Evolutionary conservation across 2,113 vertebrate genomes (phyloP).

Genomic region (Ptychochromis oligacanthus): DNA sequence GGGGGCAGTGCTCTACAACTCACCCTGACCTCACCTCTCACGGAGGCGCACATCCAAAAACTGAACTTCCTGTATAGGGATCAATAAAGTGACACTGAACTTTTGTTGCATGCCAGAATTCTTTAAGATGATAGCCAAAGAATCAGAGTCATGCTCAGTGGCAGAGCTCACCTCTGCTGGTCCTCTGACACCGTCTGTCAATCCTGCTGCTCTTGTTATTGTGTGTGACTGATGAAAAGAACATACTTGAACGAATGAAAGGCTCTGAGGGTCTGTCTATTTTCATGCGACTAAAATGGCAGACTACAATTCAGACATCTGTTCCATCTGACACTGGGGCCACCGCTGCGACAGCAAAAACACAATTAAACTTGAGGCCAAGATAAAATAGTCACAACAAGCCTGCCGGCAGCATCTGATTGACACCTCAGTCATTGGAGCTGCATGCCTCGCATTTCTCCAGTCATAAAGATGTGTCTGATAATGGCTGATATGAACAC

Average conservation of each 20-base stretch:
- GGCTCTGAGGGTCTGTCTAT: slow-evolving; percentile 39
- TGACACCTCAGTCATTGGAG: slow-evolving; percentile 39
- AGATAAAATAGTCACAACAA: slow-evolving; percentile 14
- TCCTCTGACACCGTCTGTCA: slow-evolving; percentile 12
- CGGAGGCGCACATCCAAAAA: background rate
- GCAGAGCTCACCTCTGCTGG: background rate
- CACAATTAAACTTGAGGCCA: slow-evolving; percentile 65
- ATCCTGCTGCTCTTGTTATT: slow-evolving; percentile 6
- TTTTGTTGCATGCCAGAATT: background rate
- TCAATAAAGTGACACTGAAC: slow-evolving; percentile 10
- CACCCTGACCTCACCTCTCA: background rate
- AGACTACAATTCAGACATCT: slow-evolving; percentile 60
- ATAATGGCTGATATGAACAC: slow-evolving; percentile 37
- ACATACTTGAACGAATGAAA: slow-evolving; percentile 37
- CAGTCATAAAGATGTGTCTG: slow-evolving; percentile 34
- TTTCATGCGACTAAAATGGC: slow-evolving; percentile 71
- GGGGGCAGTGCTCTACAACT: background rate
- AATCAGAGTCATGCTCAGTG: background rate
- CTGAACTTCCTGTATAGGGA: background rate
- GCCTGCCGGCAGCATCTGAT: slow-evolving; percentile 28
- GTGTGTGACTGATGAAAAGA: slow-evolving; percentile 34
- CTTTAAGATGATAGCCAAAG: background rate
- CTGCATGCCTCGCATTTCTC: slow-evolving; percentile 17
- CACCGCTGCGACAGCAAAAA: slow-evolving; percentile 30
- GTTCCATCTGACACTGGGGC: slow-evolving; percentile 60